Percentiles rank a stretch among this genome's conserved stretches.
These are phyloP conservation scores for Beroe forskalii DNA, from an alignment of 37 sponge, comb jelly and placozoan genomes.

Conservation along the genomic window DNA sequence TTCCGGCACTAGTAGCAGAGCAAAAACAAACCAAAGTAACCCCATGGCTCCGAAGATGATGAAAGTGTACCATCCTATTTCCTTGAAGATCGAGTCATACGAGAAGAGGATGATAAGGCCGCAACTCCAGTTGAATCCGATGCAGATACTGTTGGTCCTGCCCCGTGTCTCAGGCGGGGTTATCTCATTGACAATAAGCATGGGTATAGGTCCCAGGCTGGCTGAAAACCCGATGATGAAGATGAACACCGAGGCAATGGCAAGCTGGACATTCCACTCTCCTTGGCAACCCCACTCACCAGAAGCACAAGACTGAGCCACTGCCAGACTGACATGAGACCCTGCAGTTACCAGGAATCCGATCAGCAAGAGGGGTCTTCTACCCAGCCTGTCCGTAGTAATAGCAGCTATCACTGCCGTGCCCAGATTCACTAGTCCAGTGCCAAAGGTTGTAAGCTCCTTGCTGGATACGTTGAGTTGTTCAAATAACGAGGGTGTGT, in stretches of 20 bases:
- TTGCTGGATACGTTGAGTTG: too few relatives aligned
- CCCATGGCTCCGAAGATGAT: background rate
- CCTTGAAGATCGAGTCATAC: background rate
- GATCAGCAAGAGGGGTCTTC: background rate
- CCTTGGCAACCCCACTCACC: background rate
- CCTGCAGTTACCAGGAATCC: background rate
- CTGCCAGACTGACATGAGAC: background rate
- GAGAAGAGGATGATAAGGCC: too few relatives aligned
- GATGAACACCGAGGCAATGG: constrained; percentile 21
- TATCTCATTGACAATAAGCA: constrained; percentile 5
- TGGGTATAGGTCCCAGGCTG: background rate
- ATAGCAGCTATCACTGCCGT: background rate
- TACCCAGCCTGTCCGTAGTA: background rate
- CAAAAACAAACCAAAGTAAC: background rate
- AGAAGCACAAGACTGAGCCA: background rate
- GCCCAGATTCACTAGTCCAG: too few relatives aligned
- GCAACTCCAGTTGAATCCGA: background rate
- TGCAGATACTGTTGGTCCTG: background rate
- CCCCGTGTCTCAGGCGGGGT: background rate
- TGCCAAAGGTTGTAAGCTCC: too few relatives aligned
- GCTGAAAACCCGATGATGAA: constrained; percentile 26
- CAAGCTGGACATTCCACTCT: background rate
- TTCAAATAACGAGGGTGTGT: too few relatives aligned
- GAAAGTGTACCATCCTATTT: background rate
- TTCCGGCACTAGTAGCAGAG: background rate